A percentile compares a stretch with the other conserved stretches of the same genome.
These are phyloP conservation scores for Drosophila bifasciata DNA, from an alignment of 1,140 invertebrate species.

Conservation along the genomic window DNA sequence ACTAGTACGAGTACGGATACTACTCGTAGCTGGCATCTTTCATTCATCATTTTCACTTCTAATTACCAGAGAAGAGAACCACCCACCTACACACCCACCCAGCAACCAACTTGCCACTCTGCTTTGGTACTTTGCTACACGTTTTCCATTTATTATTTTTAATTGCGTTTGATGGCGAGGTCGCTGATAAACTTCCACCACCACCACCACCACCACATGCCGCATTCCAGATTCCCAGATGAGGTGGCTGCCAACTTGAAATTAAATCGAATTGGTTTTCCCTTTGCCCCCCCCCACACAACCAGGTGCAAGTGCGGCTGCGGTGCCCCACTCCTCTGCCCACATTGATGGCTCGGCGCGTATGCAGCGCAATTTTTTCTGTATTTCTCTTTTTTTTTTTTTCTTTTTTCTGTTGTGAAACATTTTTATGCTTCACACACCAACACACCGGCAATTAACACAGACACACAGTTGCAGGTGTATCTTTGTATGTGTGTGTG, in stretches of 20 bases:
- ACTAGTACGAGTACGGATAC: too few species aligned
- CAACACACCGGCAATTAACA: conserved; percentile 67
- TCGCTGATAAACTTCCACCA: conserved; percentile 23
- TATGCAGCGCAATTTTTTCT: conserved; percentile 50
- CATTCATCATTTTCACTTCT: too few species aligned
- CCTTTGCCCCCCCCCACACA: too few species aligned
- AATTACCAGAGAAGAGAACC: too few species aligned
- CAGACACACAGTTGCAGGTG: conserved; percentile 49
- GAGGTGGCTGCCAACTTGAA: conserved; percentile 58
- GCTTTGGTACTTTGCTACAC: background rate
- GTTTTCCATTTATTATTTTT: conserved; percentile 56
- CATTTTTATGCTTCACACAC: conserved; percentile 44
- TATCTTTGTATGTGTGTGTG: too few species aligned
- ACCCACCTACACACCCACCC: too few species aligned
- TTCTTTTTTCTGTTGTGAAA: background rate
- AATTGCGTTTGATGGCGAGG: conserved; percentile 54
- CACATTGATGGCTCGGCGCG: conserved; percentile 13
- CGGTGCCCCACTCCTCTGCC: too few species aligned
- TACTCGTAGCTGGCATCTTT: too few species aligned
- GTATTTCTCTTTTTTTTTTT: background rate
- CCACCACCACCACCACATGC: background rate
- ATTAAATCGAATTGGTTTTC: conserved; percentile 70
- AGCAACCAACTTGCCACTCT: too few species aligned
- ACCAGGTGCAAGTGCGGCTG: too few species aligned
- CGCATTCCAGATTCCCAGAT: conserved; percentile 4